These are phyloP conservation scores for Venturia canescens DNA, from an alignment of 1,140 invertebrate genomes.

Conservation along the genomic window DNA sequence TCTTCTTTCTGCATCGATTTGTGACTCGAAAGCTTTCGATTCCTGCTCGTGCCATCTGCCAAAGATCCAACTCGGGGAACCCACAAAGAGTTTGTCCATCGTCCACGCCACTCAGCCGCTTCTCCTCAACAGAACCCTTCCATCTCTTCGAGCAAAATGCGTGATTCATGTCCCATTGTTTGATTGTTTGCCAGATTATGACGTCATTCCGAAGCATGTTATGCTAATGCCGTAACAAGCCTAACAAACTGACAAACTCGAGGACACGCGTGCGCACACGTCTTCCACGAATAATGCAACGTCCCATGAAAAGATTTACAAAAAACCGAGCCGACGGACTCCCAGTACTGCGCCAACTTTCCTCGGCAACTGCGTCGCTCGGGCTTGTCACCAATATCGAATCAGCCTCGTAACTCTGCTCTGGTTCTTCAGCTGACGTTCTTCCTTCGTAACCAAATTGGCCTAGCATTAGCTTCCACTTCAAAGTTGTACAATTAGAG, in stretches of 20 bases:
- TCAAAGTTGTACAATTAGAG: too few relatives aligned
- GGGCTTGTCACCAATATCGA: too few relatives aligned
- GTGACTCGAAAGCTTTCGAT: too few relatives aligned
- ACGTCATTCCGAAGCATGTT: slow-evolving; percentile 57
- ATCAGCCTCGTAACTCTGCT: too few relatives aligned
- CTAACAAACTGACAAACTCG: slow-evolving; percentile 48
- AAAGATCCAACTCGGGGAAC: too few relatives aligned
- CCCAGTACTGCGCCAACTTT: too few relatives aligned
- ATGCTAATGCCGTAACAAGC: slow-evolving; percentile 59
- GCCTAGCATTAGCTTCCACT: too few relatives aligned
- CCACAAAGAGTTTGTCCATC: neutral
- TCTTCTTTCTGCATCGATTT: neutral
- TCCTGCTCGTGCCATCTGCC: neutral
- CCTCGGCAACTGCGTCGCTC: too few relatives aligned
- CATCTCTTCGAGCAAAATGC: slow-evolving; percentile 35
- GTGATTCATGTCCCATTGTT: slow-evolving; percentile 61
- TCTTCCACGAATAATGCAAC: slow-evolving; percentile 20
- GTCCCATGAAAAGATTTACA: too few relatives aligned
- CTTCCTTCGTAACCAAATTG: too few relatives aligned
- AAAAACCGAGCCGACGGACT: too few relatives aligned
- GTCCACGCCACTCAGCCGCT: slow-evolving; percentile 3
- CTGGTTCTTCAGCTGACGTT: too few relatives aligned
- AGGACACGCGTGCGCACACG: slow-evolving; percentile 32
- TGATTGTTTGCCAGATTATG: slow-evolving; percentile 61
- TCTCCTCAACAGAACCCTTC: neutral